Conservation (phyloP, 92 coral and sea anemone genomes). For the Plumapathes pennacea region DNA sequence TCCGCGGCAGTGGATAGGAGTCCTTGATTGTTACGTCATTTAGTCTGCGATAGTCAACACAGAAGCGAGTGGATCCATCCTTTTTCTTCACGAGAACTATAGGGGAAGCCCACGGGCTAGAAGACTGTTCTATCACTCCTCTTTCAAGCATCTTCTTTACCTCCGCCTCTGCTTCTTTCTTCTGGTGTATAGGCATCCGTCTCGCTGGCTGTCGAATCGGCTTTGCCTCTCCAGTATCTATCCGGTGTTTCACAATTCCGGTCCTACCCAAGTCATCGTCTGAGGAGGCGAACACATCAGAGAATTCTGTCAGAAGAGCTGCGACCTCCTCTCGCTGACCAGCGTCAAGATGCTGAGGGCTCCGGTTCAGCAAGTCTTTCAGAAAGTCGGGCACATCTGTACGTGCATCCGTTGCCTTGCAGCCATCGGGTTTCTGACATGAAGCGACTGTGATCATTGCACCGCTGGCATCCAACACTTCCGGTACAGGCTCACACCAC, state of each 20-base stretch:
- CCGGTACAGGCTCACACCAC: conserved; percentile 10
- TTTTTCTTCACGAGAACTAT: conserved; percentile 13
- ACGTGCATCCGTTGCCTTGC: not conserved
- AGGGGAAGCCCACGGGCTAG: conserved; percentile 17
- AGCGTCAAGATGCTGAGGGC: not conserved
- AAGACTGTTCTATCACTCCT: conserved; percentile 13
- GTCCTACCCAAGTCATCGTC: conserved; percentile 4
- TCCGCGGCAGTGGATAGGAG: conserved; percentile 13
- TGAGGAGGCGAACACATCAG: not conserved
- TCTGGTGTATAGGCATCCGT: not conserved
- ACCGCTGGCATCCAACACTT: not conserved
- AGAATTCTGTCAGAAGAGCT: not conserved
- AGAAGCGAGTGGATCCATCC: conserved; percentile 16
- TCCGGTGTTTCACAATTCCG: conserved; percentile 10
- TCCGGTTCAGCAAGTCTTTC: conserved; percentile 1
- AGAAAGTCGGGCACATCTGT: not conserved
- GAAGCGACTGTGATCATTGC: not conserved
- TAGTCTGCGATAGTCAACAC: conserved; percentile 10
- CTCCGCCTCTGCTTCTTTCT: conserved; percentile 6
- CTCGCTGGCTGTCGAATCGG: conserved; percentile 18
- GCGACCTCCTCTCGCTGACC: conserved; percentile 4
- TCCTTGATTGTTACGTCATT: conserved; percentile 14
- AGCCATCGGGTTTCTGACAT: not conserved
- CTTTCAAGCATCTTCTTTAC: conserved; percentile 13
- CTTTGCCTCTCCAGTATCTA: not conserved